These are phyloP conservation scores for Tolypeutes matacus DNA, from an alignment of 2,797 vertebrate genomes.

Conservation along the genomic window DNA sequence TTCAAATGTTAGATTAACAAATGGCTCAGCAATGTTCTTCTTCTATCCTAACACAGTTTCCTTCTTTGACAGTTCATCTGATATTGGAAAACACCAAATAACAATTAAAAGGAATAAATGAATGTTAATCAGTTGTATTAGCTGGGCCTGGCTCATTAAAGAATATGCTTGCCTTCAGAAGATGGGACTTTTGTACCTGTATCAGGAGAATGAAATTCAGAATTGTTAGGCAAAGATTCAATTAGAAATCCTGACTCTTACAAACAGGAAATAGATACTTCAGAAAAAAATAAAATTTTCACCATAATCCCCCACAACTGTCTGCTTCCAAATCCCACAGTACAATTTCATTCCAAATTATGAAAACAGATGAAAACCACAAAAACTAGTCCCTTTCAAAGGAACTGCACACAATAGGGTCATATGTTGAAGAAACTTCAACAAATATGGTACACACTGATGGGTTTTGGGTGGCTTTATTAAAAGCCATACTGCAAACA, in stretches of 20 bases:
- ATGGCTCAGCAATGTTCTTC: constrained; percentile 27
- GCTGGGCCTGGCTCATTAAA: constrained; percentile 16
- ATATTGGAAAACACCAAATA: not conserved
- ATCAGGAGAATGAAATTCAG: constrained; percentile 32
- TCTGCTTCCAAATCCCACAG: constrained; percentile 39
- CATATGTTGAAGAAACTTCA: constrained; percentile 51
- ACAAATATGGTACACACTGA: constrained; percentile 9
- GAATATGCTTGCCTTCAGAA: constrained; percentile 27
- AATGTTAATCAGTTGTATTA: not conserved
- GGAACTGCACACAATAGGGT: constrained; percentile 43
- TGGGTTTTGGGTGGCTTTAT: constrained; percentile 35
- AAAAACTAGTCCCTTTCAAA: constrained; percentile 48
- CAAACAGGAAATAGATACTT: constrained; percentile 57
- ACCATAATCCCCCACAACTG: not conserved
- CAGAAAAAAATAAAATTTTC: constrained; percentile 2
- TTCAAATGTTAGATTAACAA: constrained; percentile 30
- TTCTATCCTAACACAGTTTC: constrained; percentile 21
- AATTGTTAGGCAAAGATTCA: constrained; percentile 54
- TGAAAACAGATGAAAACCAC: constrained; percentile 69
- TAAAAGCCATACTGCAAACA: constrained; percentile 55
- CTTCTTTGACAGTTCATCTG: constrained; percentile 20
- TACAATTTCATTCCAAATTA: constrained; percentile 60
- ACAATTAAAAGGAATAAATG: constrained; percentile 23
- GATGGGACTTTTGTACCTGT: not conserved
- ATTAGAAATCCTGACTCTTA: constrained; percentile 30